Evolutionary conservation across 2,888 invertebrate species (phyloP), one percentile per base, ranked within the genome.

Genomic region (Latrodectus hesperus): DNA sequence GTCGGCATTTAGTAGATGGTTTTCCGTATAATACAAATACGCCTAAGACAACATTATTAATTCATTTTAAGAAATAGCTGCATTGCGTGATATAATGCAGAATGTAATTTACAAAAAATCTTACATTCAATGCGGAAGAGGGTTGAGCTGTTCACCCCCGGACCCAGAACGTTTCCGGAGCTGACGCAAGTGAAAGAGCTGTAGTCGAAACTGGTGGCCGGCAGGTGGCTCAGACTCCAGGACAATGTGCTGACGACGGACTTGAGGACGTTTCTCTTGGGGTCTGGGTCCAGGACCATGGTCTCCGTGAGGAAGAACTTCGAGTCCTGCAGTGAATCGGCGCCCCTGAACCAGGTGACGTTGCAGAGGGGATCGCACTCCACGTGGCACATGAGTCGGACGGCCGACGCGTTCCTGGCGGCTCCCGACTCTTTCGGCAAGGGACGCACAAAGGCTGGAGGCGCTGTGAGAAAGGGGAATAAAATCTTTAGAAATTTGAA

Each of bases 101-200:
- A 38, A 38, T 38, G 38, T 6, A 38, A 6, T 38, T 38, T 4
- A 38, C 38, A 38, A 6, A 4, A 10, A 51, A 49, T 94, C 96
- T 95, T 92, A 98, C 98, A 98, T 93, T 98, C 97, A 26, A 97
- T 96, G 87, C 96, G 95, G 91, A 98, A 96, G 91, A 95, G 95
- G 53, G 97, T 97, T 81, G 95, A 95, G 92, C 96, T 96, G 91
- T 95, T 95, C 89, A 97, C 97, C 3, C 96, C 95, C 0, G 94
- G 93, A 0, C 97, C 97, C 71, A 96, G 95, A 12, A 76, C 87
- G 65, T 90, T 90, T 9, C 70, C 78, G 10, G 89, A 87, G 70
- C 89, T 90, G 3, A 74, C 79, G 60, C 90, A 90, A 22, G 85
- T 90, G 86, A 91, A 90, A n/a, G 87, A 95, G 76, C 84, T 87